A percentile compares a stretch with the other conserved stretches of the same genome.
Conservation (phyloP, 2,113 vertebrate species). For the Ochotona princeps region DNA sequence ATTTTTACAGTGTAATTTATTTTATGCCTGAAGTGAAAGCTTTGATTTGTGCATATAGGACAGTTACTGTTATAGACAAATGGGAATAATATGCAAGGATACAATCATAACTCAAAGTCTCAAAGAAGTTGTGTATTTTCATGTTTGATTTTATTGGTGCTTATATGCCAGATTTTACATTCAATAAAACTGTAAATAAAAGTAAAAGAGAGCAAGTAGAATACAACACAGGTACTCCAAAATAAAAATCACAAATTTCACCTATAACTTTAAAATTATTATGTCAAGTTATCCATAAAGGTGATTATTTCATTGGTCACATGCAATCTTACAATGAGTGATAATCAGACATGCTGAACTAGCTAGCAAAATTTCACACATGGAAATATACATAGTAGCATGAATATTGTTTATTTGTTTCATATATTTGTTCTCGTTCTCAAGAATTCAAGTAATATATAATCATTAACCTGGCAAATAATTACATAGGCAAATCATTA, state of each 20-base stretch:
- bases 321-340: neutral
- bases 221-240: neutral
- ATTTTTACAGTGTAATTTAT: slow-evolving; percentile 37
- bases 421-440: neutral
- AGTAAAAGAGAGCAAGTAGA: slow-evolving; percentile 15
- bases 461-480: neutral
- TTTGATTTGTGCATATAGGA: slow-evolving; percentile 32
- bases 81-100: slow-evolving; percentile 62
- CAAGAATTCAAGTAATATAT: neutral
- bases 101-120: slow-evolving; percentile 56
- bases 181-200: slow-evolving; percentile 65
- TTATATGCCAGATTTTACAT: slow-evolving; percentile 57
- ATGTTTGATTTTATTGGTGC: slow-evolving; percentile 61
- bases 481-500: neutral
- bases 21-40: slow-evolving; percentile 55
- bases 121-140: slow-evolving; percentile 55
- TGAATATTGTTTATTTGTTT: neutral
- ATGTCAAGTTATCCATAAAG: neutral
- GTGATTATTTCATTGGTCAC: slow-evolving; percentile 1
- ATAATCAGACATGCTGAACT: slow-evolving; percentile 7
- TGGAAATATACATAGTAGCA: neutral
- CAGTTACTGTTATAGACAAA: slow-evolving; percentile 33
- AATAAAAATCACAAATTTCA: slow-evolving; percentile 31
- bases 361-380: slow-evolving; percentile 38
- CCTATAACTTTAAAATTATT: neutral